These are phyloP conservation scores for Scolopax rusticola DNA, from an alignment of 2,797 vertebrate genomes.

Conservation along the genomic window DNA sequence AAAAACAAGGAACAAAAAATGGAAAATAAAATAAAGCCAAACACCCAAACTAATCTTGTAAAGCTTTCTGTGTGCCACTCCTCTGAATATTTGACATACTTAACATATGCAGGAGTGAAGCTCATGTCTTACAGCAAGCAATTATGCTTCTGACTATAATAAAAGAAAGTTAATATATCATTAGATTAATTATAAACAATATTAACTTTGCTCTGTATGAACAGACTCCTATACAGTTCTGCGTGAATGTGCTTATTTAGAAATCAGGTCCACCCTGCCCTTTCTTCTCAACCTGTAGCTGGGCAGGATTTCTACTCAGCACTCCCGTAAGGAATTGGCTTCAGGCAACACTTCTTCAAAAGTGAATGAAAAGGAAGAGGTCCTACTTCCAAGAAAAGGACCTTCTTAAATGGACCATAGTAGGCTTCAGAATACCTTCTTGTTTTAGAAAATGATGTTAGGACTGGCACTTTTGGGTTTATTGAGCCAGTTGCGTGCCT, in stretches of 20 bases:
- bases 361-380: background rate
- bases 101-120: background rate
- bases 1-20: background rate
- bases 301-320: background rate
- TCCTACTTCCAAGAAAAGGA: background rate
- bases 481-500: background rate
- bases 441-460: background rate
- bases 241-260: background rate
- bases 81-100: background rate
- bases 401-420: rapidly evolving
- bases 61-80: background rate
- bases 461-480: background rate
- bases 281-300: background rate
- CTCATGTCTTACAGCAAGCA: background rate
- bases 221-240: background rate
- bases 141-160: slow-evolving; percentile 6
- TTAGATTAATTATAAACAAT: slow-evolving; percentile 22
- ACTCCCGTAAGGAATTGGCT: background rate
- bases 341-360: background rate
- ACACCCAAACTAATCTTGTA: background rate
- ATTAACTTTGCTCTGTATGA: background rate
- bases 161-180: background rate
- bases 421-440: background rate
- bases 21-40: background rate
- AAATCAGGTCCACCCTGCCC: background rate